A percentile compares a stretch with the other conserved stretches of the same genome.
Conservation (phyloP, 2,888 invertebrate genomes). For the Cephus runcator region DNA sequence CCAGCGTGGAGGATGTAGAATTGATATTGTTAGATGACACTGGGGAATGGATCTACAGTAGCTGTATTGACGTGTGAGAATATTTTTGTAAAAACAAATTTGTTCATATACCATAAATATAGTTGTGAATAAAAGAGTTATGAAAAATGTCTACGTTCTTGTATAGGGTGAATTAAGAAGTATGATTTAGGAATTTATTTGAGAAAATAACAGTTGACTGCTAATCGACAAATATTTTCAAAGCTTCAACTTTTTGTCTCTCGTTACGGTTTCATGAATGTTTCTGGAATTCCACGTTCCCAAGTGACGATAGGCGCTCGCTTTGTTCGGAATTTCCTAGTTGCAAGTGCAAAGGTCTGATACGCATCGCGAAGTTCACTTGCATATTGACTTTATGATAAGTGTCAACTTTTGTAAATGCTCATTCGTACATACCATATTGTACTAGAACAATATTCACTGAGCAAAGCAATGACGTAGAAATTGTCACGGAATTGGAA, state of each 20-base stretch:
- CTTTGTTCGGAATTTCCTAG: neutral
- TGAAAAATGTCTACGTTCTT: neutral
- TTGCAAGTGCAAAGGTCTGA: neutral
- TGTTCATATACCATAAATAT: neutral
- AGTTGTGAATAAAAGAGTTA: neutral
- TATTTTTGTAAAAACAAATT: neutral
- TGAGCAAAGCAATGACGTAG: neutral
- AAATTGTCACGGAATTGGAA: neutral
- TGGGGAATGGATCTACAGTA: neutral
- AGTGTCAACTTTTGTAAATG: neutral
- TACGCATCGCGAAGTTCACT: neutral
- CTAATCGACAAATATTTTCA: neutral
- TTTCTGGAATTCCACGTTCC: neutral
- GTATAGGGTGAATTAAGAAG: neutral
- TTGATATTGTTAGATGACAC: neutral
- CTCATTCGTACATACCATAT: neutral
- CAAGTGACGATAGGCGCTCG: neutral
- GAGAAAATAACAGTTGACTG: neutral
- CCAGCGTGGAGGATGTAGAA: neutral
- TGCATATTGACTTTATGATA: neutral
- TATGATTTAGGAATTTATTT: neutral
- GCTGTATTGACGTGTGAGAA: neutral
- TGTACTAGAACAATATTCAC: neutral
- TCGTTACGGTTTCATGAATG: neutral
- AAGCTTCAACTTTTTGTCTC: neutral